These are phyloP conservation scores for Malurus alboscapulatus DNA, from an alignment of 2,113 vertebrate species.

Conservation along the genomic window DNA sequence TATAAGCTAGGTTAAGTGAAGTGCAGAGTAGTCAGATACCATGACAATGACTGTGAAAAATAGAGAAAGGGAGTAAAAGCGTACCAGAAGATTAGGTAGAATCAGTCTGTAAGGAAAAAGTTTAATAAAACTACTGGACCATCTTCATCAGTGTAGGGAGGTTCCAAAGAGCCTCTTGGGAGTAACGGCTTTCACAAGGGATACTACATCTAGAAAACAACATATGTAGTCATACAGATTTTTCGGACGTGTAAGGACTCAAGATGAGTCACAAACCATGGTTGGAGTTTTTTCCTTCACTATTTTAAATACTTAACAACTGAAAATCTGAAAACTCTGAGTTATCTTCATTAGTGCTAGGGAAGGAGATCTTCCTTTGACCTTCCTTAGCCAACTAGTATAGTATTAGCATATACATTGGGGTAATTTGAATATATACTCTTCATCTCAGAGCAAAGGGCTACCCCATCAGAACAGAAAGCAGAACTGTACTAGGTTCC, in stretches of 20 bases:
- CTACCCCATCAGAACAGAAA: not conserved
- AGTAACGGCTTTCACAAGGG: not conserved
- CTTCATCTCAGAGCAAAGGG: not conserved
- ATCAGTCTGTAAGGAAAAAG: not conserved
- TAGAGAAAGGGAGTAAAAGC: not conserved
- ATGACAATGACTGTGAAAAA: not conserved
- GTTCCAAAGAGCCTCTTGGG: not conserved
- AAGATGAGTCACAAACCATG: not conserved
- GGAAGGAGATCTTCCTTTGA: not conserved
- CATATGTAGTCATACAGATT: not conserved
- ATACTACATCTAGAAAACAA: not conserved
- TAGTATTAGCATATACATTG: not conserved
- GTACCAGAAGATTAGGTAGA: not conserved
- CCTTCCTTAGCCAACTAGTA: not conserved
- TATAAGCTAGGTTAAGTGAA: not conserved
- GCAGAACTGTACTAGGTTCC: not conserved
- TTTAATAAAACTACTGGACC: not conserved
- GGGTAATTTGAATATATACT: not conserved
- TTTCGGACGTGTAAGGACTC: not conserved
- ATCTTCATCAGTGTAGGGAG: not conserved
- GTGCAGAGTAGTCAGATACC: not conserved
- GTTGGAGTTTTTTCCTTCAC: not conserved
- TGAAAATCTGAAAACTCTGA: not conserved
- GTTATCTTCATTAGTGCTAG: not conserved
- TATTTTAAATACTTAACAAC: not conserved